Evolutionary conservation across 2,113 vertebrate genomes (phyloP).

Genomic region (Rhea americana): DNA sequence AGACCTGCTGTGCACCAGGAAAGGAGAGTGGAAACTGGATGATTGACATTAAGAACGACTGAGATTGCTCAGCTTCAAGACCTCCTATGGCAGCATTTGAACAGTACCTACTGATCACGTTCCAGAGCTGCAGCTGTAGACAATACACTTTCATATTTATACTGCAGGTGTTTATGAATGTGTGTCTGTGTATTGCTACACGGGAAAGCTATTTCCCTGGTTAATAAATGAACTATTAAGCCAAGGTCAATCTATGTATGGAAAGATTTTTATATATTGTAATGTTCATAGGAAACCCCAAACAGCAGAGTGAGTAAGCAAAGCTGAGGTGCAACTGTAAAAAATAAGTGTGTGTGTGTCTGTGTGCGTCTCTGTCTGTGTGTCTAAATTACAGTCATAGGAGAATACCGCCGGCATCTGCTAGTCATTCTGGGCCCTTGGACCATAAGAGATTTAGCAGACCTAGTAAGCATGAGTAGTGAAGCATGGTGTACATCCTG

Average conservation of each 20-base stretch:
- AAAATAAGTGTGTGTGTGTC: neutral
- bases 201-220: neutral
- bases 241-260: neutral
- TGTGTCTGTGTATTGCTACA: neutral
- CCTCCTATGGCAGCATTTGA: neutral
- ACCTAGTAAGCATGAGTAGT: neutral
- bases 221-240: neutral
- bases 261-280: neutral
- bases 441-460: neutral
- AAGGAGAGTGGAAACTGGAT: neutral
- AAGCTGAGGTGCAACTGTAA: neutral
- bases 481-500: neutral
- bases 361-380: too few relatives aligned
- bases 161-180: neutral
- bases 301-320: neutral
- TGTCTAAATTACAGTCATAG: neutral
- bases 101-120: slow-evolving; percentile 26
- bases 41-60: neutral
- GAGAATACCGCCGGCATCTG: neutral
- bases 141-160: neutral
- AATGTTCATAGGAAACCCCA: neutral
- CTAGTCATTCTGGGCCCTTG: neutral
- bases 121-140: slow-evolving; percentile 14
- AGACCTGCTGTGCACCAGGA: neutral
- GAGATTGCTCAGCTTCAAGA: slow-evolving; percentile 17